A percentile compares a stretch with the other conserved stretches of the same genome.
Conservation (phyloP, 2,797 vertebrate genomes). For the Peromyscus nudipes region DNA sequence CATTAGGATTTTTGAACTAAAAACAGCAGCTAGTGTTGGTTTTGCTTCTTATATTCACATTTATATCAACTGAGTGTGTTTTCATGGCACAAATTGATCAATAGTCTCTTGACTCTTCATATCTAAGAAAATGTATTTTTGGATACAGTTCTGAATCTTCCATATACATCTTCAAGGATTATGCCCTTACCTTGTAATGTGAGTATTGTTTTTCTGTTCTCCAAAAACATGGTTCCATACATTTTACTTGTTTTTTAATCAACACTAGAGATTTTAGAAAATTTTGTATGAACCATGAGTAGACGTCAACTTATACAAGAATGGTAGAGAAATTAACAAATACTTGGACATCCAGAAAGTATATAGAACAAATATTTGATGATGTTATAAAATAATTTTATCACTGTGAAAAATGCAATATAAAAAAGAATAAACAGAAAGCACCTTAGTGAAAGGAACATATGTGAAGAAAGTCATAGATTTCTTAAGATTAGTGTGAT, state of each 20-base stretch:
- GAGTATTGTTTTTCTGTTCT: constrained; percentile 6
- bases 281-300: not conserved
- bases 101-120: not conserved
- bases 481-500: constrained; percentile 44
- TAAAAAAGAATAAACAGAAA: constrained; percentile 13
- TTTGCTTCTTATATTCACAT: constrained; percentile 17
- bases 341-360: constrained; percentile 14
- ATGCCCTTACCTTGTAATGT: constrained; percentile 45
- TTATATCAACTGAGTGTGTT: constrained; percentile 21
- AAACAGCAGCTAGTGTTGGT: not conserved
- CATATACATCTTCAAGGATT: constrained; percentile 14
- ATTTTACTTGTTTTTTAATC: constrained; percentile 27
- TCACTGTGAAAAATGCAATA: constrained; percentile 52
- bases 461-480: constrained; percentile 38
- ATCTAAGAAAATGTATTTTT: not conserved
- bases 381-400: constrained; percentile 59
- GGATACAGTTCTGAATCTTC: not conserved
- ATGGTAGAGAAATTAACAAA: not conserved
- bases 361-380: constrained; percentile 49
- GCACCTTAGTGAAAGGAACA: not conserved
- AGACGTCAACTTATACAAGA: constrained; percentile 36
- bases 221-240: constrained; percentile 53
- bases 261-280: constrained; percentile 45
- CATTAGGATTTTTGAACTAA: not conserved
- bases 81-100: not conserved